Conservation (phyloP, 2,888 invertebrate genomes). For the Ptycholaimellus sp. region DNA sequence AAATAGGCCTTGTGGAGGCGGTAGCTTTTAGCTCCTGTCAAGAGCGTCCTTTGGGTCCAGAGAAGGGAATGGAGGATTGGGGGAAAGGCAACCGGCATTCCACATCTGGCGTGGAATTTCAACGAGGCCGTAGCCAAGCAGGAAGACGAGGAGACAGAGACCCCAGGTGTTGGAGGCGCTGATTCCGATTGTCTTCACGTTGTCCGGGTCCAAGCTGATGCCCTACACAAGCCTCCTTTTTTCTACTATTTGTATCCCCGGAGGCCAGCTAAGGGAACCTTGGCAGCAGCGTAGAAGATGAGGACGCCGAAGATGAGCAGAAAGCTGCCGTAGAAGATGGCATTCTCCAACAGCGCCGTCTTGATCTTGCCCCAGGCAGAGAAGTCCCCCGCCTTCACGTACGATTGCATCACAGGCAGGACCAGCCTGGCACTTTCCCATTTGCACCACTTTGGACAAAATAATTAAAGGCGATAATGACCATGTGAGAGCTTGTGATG, state of each 20-base stretch:
- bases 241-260: too few species aligned
- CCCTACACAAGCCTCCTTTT: too few species aligned
- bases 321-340: conserved; percentile 65
- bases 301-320: conserved; percentile 59
- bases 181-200: conserved; percentile 82
- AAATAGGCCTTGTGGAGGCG: conserved; percentile 22
- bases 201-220: too few species aligned
- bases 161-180: conserved; percentile 99
- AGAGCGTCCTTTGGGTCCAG: too few species aligned
- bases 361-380: conserved; percentile 73
- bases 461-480: too few species aligned
- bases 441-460: neutral
- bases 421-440: conserved; percentile 48
- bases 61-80: too few species aligned
- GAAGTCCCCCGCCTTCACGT: conserved; percentile 91
- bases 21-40: conserved; percentile 15
- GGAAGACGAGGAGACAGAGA: conserved; percentile 63
- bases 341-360: conserved; percentile 81
- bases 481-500: conserved; percentile 89
- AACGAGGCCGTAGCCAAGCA: conserved; percentile 77
- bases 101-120: conserved; percentile 69
- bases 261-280: too few species aligned
- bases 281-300: conserved; percentile 70
- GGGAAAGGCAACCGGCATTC: too few species aligned
- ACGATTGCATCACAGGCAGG: conserved; percentile 94